phyloP scores from a whole-genome alignment of 2,113 vertebrate genomes.

The Brachyistius frenatus region DNA sequence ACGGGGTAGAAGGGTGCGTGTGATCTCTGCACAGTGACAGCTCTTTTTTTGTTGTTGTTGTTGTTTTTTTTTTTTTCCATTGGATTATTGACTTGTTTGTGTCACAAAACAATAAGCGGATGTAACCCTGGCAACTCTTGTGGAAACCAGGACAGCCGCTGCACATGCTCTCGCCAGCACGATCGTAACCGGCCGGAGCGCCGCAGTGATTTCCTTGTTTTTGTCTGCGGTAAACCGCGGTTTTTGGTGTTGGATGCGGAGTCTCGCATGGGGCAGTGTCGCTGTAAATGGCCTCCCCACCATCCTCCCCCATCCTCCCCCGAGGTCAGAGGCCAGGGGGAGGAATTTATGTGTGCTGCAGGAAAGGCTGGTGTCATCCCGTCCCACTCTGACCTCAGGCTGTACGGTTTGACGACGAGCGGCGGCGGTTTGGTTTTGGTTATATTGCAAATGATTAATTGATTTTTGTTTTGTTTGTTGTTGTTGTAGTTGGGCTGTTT shows the following conservation, averaged over 20 bases:
- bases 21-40: constrained; percentile 19
- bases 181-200: background rate
- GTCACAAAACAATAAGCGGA: constrained; percentile 60
- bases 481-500: background rate
- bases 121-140: constrained; percentile 40
- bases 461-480: background rate
- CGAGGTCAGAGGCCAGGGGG: constrained; percentile 48
- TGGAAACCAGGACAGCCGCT: constrained; percentile 54
- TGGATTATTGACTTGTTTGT: constrained; percentile 70
- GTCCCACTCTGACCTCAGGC: constrained; percentile 20
- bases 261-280: constrained; percentile 53
- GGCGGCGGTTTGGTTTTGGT: background rate
- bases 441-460: constrained; percentile 9
- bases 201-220: constrained; percentile 71
- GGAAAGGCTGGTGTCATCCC: constrained; percentile 57
- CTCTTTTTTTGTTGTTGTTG: constrained; percentile 31
- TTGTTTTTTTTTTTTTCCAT: constrained; percentile 60
- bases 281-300: constrained; percentile 45
- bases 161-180: background rate
- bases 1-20: constrained; percentile 33
- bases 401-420: background rate
- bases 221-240: constrained; percentile 26
- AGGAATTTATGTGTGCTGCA: constrained; percentile 35
- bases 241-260: constrained; percentile 24
- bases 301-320: background rate